phyloP scores from a whole-genome alignment of 2,888 invertebrate genomes.

The Ptychoptera contaminata region DNA sequence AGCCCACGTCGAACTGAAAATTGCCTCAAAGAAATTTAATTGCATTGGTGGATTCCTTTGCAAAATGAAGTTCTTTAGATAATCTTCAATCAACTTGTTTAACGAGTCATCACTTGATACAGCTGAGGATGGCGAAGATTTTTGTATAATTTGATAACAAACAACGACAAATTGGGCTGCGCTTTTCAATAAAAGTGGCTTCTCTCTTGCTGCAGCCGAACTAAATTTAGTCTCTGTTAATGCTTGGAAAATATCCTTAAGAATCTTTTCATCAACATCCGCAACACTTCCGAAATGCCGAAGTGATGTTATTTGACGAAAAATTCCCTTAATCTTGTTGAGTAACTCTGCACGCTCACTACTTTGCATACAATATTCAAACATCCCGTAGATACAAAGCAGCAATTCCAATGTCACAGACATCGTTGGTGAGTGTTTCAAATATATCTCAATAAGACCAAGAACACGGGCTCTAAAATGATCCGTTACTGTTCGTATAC shows the following conservation, averaged over 20 bases:
- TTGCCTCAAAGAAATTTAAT: slow-evolving; percentile 45
- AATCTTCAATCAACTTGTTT: slow-evolving; percentile 14
- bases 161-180: neutral
- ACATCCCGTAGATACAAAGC: slow-evolving; percentile 45
- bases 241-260: slow-evolving; percentile 17
- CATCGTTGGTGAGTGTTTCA: slow-evolving; percentile 50
- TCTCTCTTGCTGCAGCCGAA: slow-evolving; percentile 11
- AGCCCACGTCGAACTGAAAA: slow-evolving; percentile 43
- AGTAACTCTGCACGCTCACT: slow-evolving; percentile 50
- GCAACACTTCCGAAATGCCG: slow-evolving; percentile 13
- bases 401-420: slow-evolving; percentile 51
- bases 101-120: neutral
- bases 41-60: slow-evolving; percentile 33
- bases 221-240: slow-evolving; percentile 19
- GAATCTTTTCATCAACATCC: slow-evolving; percentile 16
- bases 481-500: slow-evolving; percentile 47
- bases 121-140: neutral
- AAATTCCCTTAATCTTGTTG: slow-evolving; percentile 36
- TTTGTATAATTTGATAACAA: slow-evolving; percentile 1
- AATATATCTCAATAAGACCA: slow-evolving; percentile 56
- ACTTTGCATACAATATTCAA: slow-evolving; percentile 55
- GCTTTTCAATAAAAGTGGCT: neutral
- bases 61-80: slow-evolving; percentile 19
- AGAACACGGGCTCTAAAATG: slow-evolving; percentile 61
- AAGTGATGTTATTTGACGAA: slow-evolving; percentile 16